Evolutionary conservation across 1,140 invertebrate genomes (phyloP).

Genomic region (Luehdorfia chinensis): DNA sequence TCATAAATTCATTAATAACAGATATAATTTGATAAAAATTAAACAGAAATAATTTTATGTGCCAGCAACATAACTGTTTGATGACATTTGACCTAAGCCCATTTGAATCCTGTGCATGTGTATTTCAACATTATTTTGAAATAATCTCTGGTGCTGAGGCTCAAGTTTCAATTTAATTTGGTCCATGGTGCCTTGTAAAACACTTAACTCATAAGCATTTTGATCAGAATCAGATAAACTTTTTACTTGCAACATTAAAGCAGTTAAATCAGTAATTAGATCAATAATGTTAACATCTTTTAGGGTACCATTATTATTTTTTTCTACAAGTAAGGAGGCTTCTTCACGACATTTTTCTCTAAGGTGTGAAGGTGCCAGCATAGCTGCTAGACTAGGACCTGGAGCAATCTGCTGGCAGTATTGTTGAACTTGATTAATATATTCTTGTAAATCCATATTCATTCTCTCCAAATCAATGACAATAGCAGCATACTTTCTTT

Average conservation of each 20-base stretch:
- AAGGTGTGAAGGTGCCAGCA: constrained; percentile 91
- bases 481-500: constrained; percentile 91
- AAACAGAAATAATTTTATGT: constrained; percentile 35
- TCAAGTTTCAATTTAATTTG: constrained; percentile 90
- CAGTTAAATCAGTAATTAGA: constrained; percentile 92
- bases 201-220: constrained; percentile 94
- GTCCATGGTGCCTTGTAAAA: constrained; percentile 93
- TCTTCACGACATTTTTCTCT: constrained; percentile 92
- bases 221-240: constrained; percentile 93
- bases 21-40: constrained; percentile 21
- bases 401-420: constrained; percentile 92
- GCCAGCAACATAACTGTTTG: constrained; percentile 44
- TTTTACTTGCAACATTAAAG: constrained; percentile 95
- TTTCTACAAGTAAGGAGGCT: constrained; percentile 88
- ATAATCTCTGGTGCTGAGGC: constrained; percentile 87
- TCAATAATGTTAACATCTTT: constrained; percentile 82
- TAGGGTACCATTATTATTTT: constrained; percentile 82
- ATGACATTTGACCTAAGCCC: constrained; percentile 80
- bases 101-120: constrained; percentile 95
- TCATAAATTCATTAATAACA: constrained; percentile 24
- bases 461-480: constrained; percentile 95
- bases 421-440: constrained; percentile 90
- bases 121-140: constrained; percentile 94
- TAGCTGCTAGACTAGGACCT: constrained; percentile 90
- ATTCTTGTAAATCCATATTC: constrained; percentile 92